Evolutionary conservation across 2,888 invertebrate species (phyloP), one percentile per base, ranked within the genome.

Genomic region (Scaptomyza cyrtandrae): DNA sequence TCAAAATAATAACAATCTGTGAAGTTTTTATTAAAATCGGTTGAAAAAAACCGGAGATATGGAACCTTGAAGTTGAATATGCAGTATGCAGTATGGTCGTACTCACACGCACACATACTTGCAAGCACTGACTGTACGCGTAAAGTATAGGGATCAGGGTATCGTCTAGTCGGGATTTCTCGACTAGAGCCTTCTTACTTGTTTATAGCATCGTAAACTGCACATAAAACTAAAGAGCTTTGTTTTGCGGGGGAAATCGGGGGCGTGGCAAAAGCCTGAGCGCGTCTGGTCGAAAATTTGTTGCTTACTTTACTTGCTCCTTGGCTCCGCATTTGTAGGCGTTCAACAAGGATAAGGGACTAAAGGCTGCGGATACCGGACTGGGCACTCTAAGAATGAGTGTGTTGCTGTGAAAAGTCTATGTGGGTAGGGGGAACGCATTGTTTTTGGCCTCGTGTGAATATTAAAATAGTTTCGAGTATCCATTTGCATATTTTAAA

Each of bases 401-500:
- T 58, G n/a, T 24, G 45, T 41, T 16, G 33, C 33, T 35, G 55
- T 55, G 44, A 50, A 13, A 11, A 16, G n/a, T 58, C 6, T 58
- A 50, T 41, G 35, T 5, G 24, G 24, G 24, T 24, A 24, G 3
- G 24, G 24, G 24, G n/a, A n/a, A n/a, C 24, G 24, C 5, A 24
- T 24, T 67, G 61, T 65, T 53, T 55, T 59, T 68, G 58, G 55
- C 49, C 76, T 70, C 61, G 78, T 76, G 83, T 72, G 80, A 24
- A 86, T 86, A 82, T 78, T 80, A 86, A 82, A 83, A 80, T 78
- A 86, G 86, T 82, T 85, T 68, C 61, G 68, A 80, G 78, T 70
- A 80, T 82, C 80, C 78, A 85, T 83, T 83, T 83, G 82, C 86
- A 85, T 83, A 80, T 80, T 78, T 85, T 80, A 85, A 78, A 68